Percentiles rank a stretch among this genome's conserved stretches.
These are phyloP conservation scores for Streblospio benedicti DNA, from an alignment of 1,140 invertebrate genomes.

Conservation along the genomic window DNA sequence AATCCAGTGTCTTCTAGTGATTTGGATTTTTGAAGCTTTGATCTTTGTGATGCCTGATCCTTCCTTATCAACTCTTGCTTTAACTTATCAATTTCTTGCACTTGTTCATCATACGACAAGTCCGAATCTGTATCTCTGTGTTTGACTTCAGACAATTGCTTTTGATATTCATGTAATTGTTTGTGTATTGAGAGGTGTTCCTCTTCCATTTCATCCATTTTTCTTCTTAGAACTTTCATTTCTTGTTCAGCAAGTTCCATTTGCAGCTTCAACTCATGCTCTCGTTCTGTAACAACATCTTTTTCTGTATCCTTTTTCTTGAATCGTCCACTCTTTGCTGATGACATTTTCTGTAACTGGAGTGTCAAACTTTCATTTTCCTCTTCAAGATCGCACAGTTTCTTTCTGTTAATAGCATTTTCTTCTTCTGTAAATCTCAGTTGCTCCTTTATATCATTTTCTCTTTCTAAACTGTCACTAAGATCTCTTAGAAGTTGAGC, in stretches of 20 bases:
- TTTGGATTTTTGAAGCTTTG: no score
- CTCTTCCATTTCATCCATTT: slow-evolving; percentile 73
- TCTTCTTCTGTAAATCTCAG: slow-evolving; percentile 82
- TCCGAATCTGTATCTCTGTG: no score
- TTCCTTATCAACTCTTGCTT: slow-evolving; percentile 72
- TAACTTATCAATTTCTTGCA: slow-evolving; percentile 55
- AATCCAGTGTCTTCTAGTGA: slow-evolving; percentile 52
- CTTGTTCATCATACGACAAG: no score
- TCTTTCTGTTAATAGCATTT: slow-evolving; percentile 68
- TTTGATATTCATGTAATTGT: no score
- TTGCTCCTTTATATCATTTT: slow-evolving; percentile 84
- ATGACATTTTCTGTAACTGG: slow-evolving; percentile 87
- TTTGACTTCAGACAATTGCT: no score
- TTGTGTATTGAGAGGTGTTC: no score
- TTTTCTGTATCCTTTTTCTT: slow-evolving; percentile 1
- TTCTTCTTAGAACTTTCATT: slow-evolving; percentile 66
- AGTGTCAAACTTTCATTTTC: slow-evolving; percentile 85
- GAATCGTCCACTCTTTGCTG: slow-evolving; percentile 20
- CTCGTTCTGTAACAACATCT: slow-evolving; percentile 21
- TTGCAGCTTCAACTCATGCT: slow-evolving; percentile 62
- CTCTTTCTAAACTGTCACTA: slow-evolving; percentile 80
- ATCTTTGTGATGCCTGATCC: slow-evolving; percentile 54
- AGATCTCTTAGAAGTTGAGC: slow-evolving; percentile 69
- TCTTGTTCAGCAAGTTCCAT: slow-evolving; percentile 82
- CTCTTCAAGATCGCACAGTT: slow-evolving; percentile 76